phyloP scores from a whole-genome alignment of 2,888 invertebrate genomes.

The Troides helena region DNA sequence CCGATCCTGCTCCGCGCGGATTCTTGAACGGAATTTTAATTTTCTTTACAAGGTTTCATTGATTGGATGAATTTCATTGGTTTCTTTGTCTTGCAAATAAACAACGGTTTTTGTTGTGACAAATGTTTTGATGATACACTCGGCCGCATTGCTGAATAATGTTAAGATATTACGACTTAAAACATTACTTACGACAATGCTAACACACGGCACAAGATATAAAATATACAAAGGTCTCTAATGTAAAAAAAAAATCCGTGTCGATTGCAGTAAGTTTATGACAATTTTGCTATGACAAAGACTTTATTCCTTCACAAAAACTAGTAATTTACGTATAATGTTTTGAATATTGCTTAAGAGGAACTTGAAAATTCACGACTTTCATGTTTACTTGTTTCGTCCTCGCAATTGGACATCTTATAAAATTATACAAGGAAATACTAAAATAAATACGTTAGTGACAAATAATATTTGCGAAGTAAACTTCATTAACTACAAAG shows the following conservation, averaged over 20 bases:
- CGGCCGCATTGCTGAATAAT: not conserved
- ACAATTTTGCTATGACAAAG: not conserved
- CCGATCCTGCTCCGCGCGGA: slow-evolving; percentile 13
- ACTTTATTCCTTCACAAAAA: not conserved
- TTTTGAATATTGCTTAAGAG: not conserved
- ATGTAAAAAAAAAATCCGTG: not conserved
- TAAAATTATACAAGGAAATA: not conserved
- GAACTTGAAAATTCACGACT: not conserved
- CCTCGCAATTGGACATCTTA: not conserved
- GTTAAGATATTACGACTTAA: not conserved
- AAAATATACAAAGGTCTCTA: not conserved
- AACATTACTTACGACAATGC: not conserved
- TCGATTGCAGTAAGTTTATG: not conserved
- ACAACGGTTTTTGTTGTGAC: slow-evolving; percentile 4
- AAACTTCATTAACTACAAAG: not conserved
- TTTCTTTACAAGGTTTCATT: slow-evolving; percentile 23
- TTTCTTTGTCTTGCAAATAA: slow-evolving; percentile 20
- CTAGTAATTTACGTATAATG: too few relatives aligned
- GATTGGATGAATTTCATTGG: slow-evolving; percentile 8
- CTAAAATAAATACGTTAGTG: not conserved
- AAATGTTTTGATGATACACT: not conserved
- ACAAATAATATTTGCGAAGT: not conserved
- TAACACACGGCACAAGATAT: not conserved
- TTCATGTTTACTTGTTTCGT: not conserved
- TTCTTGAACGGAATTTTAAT: slow-evolving; percentile 24